Evolutionary conservation across 2,797 vertebrate genomes (phyloP).

Genomic region (Gymnothorax javanicus): DNA sequence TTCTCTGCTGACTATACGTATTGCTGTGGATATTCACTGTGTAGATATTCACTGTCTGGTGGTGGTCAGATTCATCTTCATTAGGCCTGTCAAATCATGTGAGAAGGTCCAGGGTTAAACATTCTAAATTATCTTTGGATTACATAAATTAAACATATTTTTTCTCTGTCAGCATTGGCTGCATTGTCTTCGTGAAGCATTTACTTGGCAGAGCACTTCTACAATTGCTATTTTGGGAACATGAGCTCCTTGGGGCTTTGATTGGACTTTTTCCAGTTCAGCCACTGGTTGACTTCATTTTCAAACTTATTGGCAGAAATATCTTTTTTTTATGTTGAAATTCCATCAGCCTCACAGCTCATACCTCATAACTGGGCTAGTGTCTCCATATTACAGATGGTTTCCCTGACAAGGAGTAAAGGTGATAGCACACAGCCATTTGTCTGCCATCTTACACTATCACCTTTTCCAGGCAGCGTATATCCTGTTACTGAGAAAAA

Average conservation of each 20-base stretch:
- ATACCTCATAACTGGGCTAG: neutral
- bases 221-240: neutral
- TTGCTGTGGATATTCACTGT: neutral
- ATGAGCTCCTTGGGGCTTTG: neutral
- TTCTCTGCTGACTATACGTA: constrained; percentile 7
- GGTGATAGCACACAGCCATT: no score
- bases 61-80: neutral
- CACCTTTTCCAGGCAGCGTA: no score
- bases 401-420: no score
- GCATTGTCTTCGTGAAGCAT: neutral
- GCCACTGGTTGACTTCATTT: neutral
- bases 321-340: constrained; percentile 13
- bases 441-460: no score
- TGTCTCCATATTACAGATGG: neutral
- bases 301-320: constrained; percentile 18
- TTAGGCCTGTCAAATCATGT: neutral
- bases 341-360: neutral
- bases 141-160: neutral
- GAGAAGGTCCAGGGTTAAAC: neutral
- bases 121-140: constrained; percentile 3
- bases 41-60: constrained; percentile 5
- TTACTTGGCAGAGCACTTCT: neutral
- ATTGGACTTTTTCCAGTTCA: neutral
- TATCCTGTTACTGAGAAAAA: no score
- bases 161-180: neutral